A percentile compares a stretch with the other conserved stretches of the same genome.
Evolutionary conservation across 2,797 vertebrate species (phyloP).

Genomic region (Poeciliopsis infans): DNA sequence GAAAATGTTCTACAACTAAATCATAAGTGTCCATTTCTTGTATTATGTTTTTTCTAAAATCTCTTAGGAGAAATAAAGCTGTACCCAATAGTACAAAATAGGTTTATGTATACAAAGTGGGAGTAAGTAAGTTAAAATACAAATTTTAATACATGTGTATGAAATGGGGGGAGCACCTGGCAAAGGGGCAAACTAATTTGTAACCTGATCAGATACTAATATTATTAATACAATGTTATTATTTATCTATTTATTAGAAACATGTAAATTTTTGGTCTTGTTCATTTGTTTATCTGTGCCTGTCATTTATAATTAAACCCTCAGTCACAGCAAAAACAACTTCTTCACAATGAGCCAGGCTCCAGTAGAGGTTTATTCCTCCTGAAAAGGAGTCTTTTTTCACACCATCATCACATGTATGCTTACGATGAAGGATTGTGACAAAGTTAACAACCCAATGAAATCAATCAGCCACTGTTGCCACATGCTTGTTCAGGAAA

Average conservation of each 20-base stretch:
- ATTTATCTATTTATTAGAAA: not conserved
- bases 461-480: not conserved
- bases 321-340: not conserved
- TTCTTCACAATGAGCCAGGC: not conserved
- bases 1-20: not conserved
- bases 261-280: not conserved
- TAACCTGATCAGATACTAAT: not conserved
- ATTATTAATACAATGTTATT: not conserved
- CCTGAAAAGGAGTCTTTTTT: not conserved
- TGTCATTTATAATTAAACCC: not conserved
- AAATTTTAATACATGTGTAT: not conserved
- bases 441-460: not conserved
- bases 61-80: not conserved
- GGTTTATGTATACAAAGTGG: not conserved
- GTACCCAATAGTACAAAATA: not conserved
- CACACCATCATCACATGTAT: not conserved
- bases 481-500: too few species aligned
- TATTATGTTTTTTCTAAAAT: not conserved
- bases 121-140: not conserved
- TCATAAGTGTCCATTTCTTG: not conserved
- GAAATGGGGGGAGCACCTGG: not conserved
- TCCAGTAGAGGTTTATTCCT: not conserved
- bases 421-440: not conserved
- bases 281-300: not conserved
- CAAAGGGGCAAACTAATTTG: not conserved